Conservation (phyloP, 1,140 invertebrate genomes). For the Oryzaephilus surinamensis region DNA sequence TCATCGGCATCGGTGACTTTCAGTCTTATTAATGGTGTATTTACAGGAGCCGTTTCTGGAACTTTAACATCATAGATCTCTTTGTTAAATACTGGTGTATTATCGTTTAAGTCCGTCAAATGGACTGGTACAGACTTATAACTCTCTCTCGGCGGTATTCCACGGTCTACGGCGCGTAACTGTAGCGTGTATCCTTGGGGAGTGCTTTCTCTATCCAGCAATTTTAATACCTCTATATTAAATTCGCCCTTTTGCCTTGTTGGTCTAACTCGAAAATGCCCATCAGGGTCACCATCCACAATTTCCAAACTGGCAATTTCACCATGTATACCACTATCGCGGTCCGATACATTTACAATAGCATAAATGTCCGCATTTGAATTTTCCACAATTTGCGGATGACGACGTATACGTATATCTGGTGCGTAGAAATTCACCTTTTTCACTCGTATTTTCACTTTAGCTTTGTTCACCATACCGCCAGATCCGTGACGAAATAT, state of each 20-base stretch:
- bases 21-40: constrained; percentile 76
- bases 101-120: constrained; percentile 74
- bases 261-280: constrained; percentile 67
- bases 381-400: constrained; percentile 74
- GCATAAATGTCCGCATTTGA: constrained; percentile 81
- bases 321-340: constrained; percentile 74
- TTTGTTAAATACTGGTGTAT: constrained; percentile 77
- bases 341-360: constrained; percentile 73
- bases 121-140: constrained; percentile 66
- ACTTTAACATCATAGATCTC: constrained; percentile 81
- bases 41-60: constrained; percentile 77
- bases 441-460: constrained; percentile 64
- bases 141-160: constrained; percentile 62
- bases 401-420: constrained; percentile 65
- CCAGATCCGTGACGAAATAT: constrained; percentile 47
- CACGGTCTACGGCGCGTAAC: constrained; percentile 71
- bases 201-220: constrained; percentile 64
- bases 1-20: constrained; percentile 77
- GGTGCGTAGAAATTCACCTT: constrained; percentile 82
- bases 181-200: constrained; percentile 79
- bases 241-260: constrained; percentile 54
- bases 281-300: constrained; percentile 76
- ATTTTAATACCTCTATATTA: constrained; percentile 63
- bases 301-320: constrained; percentile 76
- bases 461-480: constrained; percentile 55